A percentile compares a stretch with the other conserved stretches of the same genome.
phyloP scores from a whole-genome alignment of 2,113 vertebrate species.

The Ceuthmochares aereus region DNA sequence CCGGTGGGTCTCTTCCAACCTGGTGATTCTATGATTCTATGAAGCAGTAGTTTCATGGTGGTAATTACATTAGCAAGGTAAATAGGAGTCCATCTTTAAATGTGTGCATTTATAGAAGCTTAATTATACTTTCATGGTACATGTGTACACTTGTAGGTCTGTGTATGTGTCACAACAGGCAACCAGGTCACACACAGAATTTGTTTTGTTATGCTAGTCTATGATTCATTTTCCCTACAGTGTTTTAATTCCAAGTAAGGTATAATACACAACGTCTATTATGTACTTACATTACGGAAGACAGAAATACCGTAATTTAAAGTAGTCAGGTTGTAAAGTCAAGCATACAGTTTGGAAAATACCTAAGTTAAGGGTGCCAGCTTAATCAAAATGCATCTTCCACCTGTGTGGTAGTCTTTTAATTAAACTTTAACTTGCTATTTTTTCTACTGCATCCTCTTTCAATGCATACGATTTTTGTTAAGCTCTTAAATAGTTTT shows the following conservation, averaged over 20 bases:
- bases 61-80: background rate
- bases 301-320: background rate
- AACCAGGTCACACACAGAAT: background rate
- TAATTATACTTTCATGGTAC: background rate
- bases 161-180: background rate
- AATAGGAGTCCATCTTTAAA: background rate
- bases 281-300: background rate
- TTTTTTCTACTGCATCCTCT: background rate
- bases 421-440: background rate
- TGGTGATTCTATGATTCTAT: too few species aligned
- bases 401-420: background rate
- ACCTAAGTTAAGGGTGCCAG: background rate
- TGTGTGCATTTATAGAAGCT: background rate
- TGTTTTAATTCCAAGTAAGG: background rate
- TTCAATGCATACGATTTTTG: background rate
- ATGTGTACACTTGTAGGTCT: accelerated
- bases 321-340: background rate
- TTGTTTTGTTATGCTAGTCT: background rate
- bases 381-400: background rate
- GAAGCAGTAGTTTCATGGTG: background rate
- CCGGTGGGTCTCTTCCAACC: too few species aligned
- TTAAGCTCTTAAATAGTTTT: background rate
- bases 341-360: background rate
- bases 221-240: background rate
- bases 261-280: background rate